Evolutionary conservation across 2,797 vertebrate species (phyloP).

Genomic region (Poeciliopsis infans): DNA sequence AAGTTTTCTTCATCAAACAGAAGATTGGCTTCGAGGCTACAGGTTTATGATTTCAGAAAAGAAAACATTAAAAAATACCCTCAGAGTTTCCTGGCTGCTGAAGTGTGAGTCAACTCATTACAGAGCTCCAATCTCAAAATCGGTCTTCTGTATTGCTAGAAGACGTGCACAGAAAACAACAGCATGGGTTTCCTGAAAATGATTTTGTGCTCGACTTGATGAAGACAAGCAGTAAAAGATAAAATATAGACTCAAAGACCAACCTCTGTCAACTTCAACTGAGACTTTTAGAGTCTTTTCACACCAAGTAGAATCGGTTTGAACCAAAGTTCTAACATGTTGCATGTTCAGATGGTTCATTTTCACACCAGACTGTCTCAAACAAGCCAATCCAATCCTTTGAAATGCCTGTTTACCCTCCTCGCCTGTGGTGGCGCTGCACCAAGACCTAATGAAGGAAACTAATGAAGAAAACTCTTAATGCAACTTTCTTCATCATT

Average conservation of each 20-base stretch:
- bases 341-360: too few relatives aligned
- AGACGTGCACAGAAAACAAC: conserved; percentile 20
- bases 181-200: conserved; percentile 10
- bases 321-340: too few relatives aligned
- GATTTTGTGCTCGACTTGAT: not conserved
- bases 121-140: conserved; percentile 11
- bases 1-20: conserved; percentile 40
- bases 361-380: too few relatives aligned
- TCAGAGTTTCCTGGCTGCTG: conserved; percentile 44
- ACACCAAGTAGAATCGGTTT: too few relatives aligned
- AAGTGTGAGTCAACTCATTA: conserved; percentile 53
- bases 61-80: conserved; percentile 33
- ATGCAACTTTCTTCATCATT: too few relatives aligned
- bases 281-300: too few relatives aligned
- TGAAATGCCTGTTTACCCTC: too few relatives aligned
- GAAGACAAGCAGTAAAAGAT: not conserved
- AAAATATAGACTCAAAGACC: not conserved
- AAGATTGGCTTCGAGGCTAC: conserved; percentile 25
- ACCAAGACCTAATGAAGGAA: too few relatives aligned
- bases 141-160: conserved; percentile 26
- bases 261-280: not conserved
- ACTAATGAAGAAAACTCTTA: too few relatives aligned
- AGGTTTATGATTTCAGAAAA: conserved; percentile 39
- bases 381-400: too few relatives aligned
- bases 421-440: too few relatives aligned